These are phyloP conservation scores for Parnassius mnemosyne DNA, from an alignment of 2,888 invertebrate genomes.

Conservation along the genomic window DNA sequence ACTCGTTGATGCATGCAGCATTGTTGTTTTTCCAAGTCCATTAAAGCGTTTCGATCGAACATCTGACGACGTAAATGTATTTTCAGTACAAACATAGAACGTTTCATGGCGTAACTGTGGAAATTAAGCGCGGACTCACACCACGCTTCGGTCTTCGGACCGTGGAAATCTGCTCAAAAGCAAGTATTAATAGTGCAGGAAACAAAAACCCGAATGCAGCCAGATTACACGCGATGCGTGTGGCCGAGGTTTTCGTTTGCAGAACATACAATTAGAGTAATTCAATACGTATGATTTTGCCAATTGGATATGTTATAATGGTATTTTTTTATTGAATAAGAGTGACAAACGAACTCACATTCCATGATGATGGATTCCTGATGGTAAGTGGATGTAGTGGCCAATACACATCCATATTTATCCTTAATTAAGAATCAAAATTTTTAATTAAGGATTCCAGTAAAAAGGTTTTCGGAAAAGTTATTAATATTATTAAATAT, in stretches of 20 bases:
- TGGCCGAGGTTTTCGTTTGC: constrained; percentile 24
- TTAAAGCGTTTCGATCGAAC: constrained; percentile 63
- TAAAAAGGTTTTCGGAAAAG: no score
- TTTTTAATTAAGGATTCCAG: no score
- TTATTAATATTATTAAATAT: no score
- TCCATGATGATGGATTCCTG: no score
- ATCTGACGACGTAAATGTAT: constrained; percentile 64
- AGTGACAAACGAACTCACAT: no score
- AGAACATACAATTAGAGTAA: constrained; percentile 12
- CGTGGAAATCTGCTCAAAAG: constrained; percentile 64
- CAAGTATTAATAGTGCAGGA: constrained; percentile 54
- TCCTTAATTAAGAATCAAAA: no score
- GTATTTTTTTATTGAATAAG: not conserved
- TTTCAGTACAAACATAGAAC: constrained; percentile 64
- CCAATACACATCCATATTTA: no score
- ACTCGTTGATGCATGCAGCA: constrained; percentile 21
- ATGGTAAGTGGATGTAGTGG: no score
- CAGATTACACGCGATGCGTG: constrained; percentile 28
- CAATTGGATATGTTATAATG: not conserved
- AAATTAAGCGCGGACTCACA: constrained; percentile 38
- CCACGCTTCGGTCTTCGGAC: constrained; percentile 29
- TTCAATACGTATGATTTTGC: not conserved
- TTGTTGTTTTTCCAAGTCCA: constrained; percentile 56
- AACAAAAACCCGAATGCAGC: constrained; percentile 38
- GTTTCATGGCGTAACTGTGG: constrained; percentile 37